Percentiles rank a stretch among this genome's conserved stretches.
These are phyloP conservation scores for Enteromius anoplus DNA, from an alignment of 2,797 vertebrate species.

Conservation along the genomic window DNA sequence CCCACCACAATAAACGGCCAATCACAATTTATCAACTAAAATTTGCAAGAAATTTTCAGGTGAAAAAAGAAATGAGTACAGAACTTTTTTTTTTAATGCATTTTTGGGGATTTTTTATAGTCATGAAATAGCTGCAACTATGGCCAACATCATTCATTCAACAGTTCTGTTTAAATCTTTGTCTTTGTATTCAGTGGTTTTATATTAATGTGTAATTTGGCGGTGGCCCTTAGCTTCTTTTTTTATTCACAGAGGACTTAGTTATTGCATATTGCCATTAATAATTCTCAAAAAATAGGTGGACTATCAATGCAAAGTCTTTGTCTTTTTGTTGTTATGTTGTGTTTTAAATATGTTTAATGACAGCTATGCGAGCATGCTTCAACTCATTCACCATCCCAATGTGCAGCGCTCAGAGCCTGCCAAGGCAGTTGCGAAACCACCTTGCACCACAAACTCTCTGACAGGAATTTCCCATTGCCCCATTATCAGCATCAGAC, in stretches of 20 bases:
- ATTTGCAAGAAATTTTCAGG: background rate
- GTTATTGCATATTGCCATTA: background rate
- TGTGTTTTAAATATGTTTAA: conserved; percentile 74
- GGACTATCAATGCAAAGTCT: conserved; percentile 54
- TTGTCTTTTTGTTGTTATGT: conserved; percentile 71
- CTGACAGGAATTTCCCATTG: conserved; percentile 87
- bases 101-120: background rate
- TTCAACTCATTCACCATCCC: conserved; percentile 76
- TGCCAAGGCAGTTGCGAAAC: conserved; percentile 83
- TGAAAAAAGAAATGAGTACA: background rate
- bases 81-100: background rate
- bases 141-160: background rate
- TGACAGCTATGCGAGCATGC: conserved; percentile 81
- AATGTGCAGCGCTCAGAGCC: conserved; percentile 70
- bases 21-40: background rate
- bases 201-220: conserved; percentile 32
- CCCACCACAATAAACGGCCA: background rate
- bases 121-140: background rate
- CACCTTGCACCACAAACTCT: conserved; percentile 66
- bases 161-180: background rate
- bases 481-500: conserved; percentile 85
- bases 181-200: background rate
- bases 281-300: conserved; percentile 56
- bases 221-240: background rate
- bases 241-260: background rate